Percentiles rank a stretch among this genome's conserved stretches.
These are phyloP conservation scores for Amblyornis subalaris DNA, from an alignment of 2,113 vertebrate genomes.

Conservation along the genomic window DNA sequence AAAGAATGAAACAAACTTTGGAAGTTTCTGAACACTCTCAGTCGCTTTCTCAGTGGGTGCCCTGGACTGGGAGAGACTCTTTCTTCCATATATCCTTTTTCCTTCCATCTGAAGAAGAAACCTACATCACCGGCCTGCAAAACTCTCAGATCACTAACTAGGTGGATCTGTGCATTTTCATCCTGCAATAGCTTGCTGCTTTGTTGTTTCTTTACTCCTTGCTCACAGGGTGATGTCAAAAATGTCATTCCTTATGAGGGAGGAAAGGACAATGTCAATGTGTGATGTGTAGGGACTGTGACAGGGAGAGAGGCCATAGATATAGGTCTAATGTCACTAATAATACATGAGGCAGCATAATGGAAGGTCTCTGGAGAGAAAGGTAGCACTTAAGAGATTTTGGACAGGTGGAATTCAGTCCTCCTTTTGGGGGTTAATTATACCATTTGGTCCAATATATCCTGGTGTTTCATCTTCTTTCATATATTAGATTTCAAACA, in stretches of 20 bases:
- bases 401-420: slow-evolving; percentile 6
- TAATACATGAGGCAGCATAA: slow-evolving; percentile 21
- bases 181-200: neutral
- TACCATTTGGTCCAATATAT: neutral
- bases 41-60: neutral
- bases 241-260: slow-evolving; percentile 24
- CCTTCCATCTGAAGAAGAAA: slow-evolving; percentile 1
- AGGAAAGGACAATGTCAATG: slow-evolving; percentile 31
- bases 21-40: neutral
- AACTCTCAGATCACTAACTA: slow-evolving; percentile 11
- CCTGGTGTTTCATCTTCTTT: neutral
- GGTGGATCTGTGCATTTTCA: slow-evolving; percentile 1
- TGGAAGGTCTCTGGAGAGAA: slow-evolving; percentile 10
- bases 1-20: neutral
- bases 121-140: neutral
- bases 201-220: neutral
- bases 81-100: neutral
- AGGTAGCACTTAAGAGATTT: neutral
- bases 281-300: neutral
- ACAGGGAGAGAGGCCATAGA: neutral
- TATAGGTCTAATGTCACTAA: slow-evolving; percentile 26
- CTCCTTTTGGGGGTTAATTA: slow-evolving; percentile 24
- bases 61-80: neutral
- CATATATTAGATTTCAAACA: neutral
- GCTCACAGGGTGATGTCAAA: slow-evolving; percentile 6